These are phyloP conservation scores for Acanthosepion pharaonis DNA, from an alignment of 2,888 invertebrate genomes.

Conservation along the genomic window DNA sequence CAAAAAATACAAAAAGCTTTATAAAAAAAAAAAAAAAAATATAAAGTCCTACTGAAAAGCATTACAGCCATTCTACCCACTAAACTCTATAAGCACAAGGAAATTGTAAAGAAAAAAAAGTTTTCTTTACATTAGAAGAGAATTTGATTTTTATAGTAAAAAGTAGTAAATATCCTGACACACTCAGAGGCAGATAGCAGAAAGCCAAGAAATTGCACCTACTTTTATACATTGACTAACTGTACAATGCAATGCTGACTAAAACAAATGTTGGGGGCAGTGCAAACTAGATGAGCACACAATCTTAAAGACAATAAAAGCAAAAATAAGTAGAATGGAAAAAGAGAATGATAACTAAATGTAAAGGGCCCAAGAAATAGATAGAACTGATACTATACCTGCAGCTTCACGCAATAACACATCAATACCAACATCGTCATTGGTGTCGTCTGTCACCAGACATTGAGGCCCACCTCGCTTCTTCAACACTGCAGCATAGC, in stretches of 20 bases:
- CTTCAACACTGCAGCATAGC: constrained; percentile 67
- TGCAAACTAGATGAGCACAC: background rate
- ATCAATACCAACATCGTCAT: constrained; percentile 44
- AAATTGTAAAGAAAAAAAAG: background rate
- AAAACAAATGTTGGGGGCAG: background rate
- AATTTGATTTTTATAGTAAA: background rate
- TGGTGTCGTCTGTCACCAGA: constrained; percentile 56
- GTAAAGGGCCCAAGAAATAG: constrained; percentile 3
- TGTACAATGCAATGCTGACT: background rate
- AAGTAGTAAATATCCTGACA: background rate
- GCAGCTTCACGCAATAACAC: constrained; percentile 44
- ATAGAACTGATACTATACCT: constrained; percentile 43
- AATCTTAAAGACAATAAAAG: background rate
- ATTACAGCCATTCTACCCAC: background rate
- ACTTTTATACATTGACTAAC: background rate
- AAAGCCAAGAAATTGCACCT: background rate
- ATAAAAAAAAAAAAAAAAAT: background rate
- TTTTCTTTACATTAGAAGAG: background rate
- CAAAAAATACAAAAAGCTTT: background rate
- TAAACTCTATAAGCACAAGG: background rate
- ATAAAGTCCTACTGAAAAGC: background rate
- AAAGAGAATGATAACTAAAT: background rate
- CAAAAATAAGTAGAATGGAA: background rate
- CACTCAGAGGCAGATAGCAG: background rate
- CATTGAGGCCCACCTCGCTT: constrained; percentile 65